Evolutionary conservation across 2,888 invertebrate species (phyloP).

Genomic region (Microplitis manilae): DNA sequence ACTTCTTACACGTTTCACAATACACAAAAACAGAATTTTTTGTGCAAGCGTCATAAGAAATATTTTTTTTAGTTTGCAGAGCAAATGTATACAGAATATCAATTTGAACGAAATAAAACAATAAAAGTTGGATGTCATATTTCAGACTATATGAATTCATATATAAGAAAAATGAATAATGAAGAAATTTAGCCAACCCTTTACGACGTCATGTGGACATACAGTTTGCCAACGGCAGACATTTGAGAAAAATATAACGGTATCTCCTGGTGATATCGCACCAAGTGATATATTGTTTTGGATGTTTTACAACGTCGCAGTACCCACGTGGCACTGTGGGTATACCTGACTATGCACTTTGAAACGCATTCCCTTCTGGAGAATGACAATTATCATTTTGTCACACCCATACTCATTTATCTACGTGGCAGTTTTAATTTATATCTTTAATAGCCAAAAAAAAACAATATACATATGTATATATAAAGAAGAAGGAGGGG

Average conservation of each 20-base stretch:
- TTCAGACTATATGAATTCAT: conserved; percentile 36
- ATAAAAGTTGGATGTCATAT: conserved; percentile 29
- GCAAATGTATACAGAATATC: conserved; percentile 3
- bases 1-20: not conserved
- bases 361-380: not conserved
- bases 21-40: not conserved
- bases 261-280: conserved; percentile 64
- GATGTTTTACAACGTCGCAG: conserved; percentile 61
- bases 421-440: not conserved
- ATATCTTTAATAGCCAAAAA: not conserved
- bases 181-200: conserved; percentile 24
- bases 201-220: conserved; percentile 13
- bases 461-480: too few relatives aligned
- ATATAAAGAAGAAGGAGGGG: too few relatives aligned
- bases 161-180: conserved; percentile 44
- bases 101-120: conserved; percentile 4
- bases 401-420: not conserved
- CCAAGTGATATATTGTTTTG: conserved; percentile 63
- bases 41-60: not conserved
- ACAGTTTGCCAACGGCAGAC: conserved; percentile 50
- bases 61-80: not conserved
- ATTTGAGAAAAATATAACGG: conserved; percentile 59
- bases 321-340: conserved; percentile 58
- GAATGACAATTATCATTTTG: conserved; percentile 12
- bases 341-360: conserved; percentile 46